Evolutionary conservation across 2,113 vertebrate genomes (phyloP).

Genomic region (Corapipo altera): DNA sequence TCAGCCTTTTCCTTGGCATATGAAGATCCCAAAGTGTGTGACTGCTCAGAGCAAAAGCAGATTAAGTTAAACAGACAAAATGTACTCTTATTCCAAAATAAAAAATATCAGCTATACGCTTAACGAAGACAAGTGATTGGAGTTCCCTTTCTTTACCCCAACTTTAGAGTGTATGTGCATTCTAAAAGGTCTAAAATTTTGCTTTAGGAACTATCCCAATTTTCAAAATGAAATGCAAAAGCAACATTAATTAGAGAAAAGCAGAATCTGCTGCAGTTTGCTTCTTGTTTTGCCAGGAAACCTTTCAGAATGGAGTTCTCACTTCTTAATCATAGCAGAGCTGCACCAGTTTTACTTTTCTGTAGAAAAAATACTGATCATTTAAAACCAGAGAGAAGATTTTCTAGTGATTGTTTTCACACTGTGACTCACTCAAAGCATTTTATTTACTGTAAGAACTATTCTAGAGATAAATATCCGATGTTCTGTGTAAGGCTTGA

Average conservation of each 20-base stretch:
- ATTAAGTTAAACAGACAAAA: not conserved
- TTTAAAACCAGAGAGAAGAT: not conserved
- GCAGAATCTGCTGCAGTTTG: not conserved
- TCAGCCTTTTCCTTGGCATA: not conserved
- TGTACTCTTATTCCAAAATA: not conserved
- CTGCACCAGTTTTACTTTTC: not conserved
- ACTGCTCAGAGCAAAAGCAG: not conserved
- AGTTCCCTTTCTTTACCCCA: not conserved
- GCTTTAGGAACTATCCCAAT: not conserved
- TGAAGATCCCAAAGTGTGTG: not conserved
- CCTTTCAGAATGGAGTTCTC: not conserved
- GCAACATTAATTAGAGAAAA: not conserved
- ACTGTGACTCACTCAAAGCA: not conserved
- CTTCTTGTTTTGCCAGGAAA: not conserved
- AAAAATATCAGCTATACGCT: not conserved
- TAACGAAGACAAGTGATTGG: not conserved
- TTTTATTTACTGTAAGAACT: not conserved
- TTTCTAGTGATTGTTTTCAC: not conserved
- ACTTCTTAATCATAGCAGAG: not conserved
- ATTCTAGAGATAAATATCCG: not conserved
- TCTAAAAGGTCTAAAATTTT: not conserved
- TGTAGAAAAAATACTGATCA: not conserved
- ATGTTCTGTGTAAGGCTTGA: not conserved
- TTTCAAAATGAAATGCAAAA: not conserved
- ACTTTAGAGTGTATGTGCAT: not conserved